Evolutionary conservation across 2,888 invertebrate genomes (phyloP), one percentile per base, ranked within the genome.

Genomic region (Phalangium opilio): DNA sequence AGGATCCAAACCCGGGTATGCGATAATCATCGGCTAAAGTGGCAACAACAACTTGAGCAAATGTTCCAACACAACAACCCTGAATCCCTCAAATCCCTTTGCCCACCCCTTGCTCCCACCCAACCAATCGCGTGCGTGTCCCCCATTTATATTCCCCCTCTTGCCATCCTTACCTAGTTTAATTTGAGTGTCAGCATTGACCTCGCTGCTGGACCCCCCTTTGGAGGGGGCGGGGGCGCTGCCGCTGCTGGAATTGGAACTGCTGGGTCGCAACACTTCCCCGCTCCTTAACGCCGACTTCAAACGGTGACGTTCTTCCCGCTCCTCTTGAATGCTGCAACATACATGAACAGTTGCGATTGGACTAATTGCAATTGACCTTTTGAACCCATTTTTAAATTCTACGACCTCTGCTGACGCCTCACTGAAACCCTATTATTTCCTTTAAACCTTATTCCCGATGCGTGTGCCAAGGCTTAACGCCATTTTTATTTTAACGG

Each of bases 291-390:
- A 64, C 54, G 78, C 73, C 63, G 79, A 78, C 71, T 90, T 89
- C 59, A 84, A 83, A 62, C 85, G 84, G 68, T 93, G 90, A 7
- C 96, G 76, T 63, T 96, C 95, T 62, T 91, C 89, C 20, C 96
- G 75, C 67, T 96, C 95, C 65, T 95, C 91, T 72, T 98, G 98
- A 57, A 95, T 91, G 68, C 91, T 93, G 58, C 12, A 58, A 38
- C 27, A 27, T 7, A 27, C 27, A 27, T n/a, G 8, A 27, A 27
- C 27, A 7, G 4, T 7, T 7, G 27, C 27, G 27, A 27, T 27
- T 34, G 11, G 34, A 12, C 14, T 34, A n/a, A 33, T 41, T 46
- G 2, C 38, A 44, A n/a, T n/a, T n/a, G n/a, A n/a, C n/a, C n/a
- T n/a, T n/a, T n/a, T n/a, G n/a, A n/a, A n/a, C n/a, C n/a, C n/a